Percentiles rank a stretch among this genome's conserved stretches.
These are phyloP conservation scores for Hydraecia micacea DNA, from an alignment of 2,888 invertebrate genomes.

Conservation along the genomic window DNA sequence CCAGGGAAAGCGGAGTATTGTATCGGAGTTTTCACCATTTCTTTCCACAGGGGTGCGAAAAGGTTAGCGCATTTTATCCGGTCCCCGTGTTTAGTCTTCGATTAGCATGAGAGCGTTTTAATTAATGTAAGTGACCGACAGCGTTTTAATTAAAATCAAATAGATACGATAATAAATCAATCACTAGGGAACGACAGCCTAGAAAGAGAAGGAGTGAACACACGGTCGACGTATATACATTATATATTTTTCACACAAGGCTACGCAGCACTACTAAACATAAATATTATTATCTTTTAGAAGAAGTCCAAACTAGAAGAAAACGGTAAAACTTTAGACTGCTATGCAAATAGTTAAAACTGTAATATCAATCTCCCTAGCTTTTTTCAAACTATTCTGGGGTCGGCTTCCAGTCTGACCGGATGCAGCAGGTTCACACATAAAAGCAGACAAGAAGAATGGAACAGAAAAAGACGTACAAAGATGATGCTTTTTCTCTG, in stretches of 20 bases:
- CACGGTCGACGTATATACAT: background rate
- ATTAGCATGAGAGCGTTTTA: slow-evolving; percentile 1
- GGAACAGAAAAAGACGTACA: too few species aligned
- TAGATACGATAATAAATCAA: slow-evolving; percentile 3
- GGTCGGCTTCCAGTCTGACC: background rate
- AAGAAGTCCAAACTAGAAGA: too few species aligned
- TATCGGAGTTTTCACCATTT: background rate
- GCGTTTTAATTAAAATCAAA: slow-evolving; percentile 17
- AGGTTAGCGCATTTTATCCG: background rate
- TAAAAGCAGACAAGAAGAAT: too few species aligned
- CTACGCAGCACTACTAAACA: background rate
- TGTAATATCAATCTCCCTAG: too few species aligned
- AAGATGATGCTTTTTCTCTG: too few species aligned
- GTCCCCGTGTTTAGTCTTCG: background rate
- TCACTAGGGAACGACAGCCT: background rate
- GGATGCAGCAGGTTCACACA: too few species aligned
- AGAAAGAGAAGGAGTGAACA: background rate
- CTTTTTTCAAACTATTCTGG: too few species aligned
- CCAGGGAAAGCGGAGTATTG: background rate
- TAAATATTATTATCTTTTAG: background rate
- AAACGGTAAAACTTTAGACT: background rate
- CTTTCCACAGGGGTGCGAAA: background rate
- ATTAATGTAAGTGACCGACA: background rate
- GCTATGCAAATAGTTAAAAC: too few species aligned
- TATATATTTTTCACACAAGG: background rate